Base-by-base conservation (phyloP, 2,113 vertebrate genomes). In the Rattus rattus region DNA sequence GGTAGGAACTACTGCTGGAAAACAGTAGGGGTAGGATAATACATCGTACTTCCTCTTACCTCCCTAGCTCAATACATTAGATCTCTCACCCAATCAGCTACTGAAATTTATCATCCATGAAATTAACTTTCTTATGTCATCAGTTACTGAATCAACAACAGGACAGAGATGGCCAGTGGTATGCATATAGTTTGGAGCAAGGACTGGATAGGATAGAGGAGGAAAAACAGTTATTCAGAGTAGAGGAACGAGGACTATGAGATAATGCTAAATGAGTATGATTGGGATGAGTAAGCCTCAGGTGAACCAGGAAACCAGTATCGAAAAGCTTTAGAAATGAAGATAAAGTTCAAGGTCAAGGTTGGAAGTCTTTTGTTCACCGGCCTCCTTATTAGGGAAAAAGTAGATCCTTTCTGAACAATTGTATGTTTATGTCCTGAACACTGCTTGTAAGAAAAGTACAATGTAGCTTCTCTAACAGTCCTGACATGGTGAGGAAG, bases 1-100 rank as follows among this genome's bases (percentile, higher is more conserved):
- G 30, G 0, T 2, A 24, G 1, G 10, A 30, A 52, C 28, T n/a
- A 9, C 6, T n/a, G 17, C 28, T 17, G 16, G 3, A 28, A 61
- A 39, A 47, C 47, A 4, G 4, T 47, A 6, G 3, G 11, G 13
- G 22, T 24, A 22, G 2, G 2, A 81, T 13, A 39, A 19, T 1
- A 75, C 39, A 49, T 39, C 0, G 9, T 26, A 2, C 43, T 52
- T 70, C 47, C 33, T n/a, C 30, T 10, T 28, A 20, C 7, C 22
- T 54, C 7, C 36, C 22, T 77, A 13, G 59, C 4, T 13, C 3
- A 13, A 90, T 76, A 70, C 17, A 5, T 4, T n/a, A 33, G 11
- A 2, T 43, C 92, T 36, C 47, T 88, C 28, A 76, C 1, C 5
- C 43, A 76, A 10, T 36, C 22, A 70, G 19, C 11, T 76, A 13